Evolutionary conservation across 2,113 vertebrate species (phyloP).

Genomic region (Neogobius melanostomus): DNA sequence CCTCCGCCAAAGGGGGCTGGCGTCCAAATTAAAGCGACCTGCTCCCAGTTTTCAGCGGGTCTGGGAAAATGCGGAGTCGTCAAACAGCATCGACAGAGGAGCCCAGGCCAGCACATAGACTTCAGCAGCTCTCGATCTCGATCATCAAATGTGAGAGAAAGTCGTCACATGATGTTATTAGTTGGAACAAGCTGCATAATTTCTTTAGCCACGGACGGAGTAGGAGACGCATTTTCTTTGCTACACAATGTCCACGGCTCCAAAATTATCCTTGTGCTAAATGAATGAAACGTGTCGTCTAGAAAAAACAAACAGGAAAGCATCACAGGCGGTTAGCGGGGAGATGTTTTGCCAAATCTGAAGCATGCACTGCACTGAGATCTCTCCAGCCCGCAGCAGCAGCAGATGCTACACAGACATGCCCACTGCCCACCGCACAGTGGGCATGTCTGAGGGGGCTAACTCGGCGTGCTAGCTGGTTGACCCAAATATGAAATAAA

Average conservation of each 20-base stretch:
- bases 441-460: slow-evolving; percentile 19
- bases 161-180: background rate
- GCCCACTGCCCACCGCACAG: slow-evolving; percentile 22
- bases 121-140: slow-evolving; percentile 14
- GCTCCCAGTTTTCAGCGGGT: slow-evolving; percentile 58
- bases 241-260: background rate
- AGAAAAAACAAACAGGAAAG: background rate
- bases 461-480: slow-evolving; percentile 61
- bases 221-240: no score
- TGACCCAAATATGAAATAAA: slow-evolving; percentile 47
- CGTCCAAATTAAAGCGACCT: slow-evolving; percentile 71
- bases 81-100: background rate
- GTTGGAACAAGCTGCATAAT: no score
- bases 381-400: slow-evolving; percentile 2
- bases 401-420: slow-evolving; percentile 44
- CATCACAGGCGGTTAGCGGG: background rate
- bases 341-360: background rate
- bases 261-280: background rate
- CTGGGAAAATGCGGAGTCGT: slow-evolving; percentile 40
- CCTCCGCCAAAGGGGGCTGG: slow-evolving; percentile 69
- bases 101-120: slow-evolving; percentile 6
- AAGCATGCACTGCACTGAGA: slow-evolving; percentile 1
- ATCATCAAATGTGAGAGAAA: background rate
- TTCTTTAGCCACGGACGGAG: no score
- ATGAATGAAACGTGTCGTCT: background rate